Evolutionary conservation across 2,113 vertebrate genomes (phyloP).

Genomic region (Sphaerodactylus townsendi): DNA sequence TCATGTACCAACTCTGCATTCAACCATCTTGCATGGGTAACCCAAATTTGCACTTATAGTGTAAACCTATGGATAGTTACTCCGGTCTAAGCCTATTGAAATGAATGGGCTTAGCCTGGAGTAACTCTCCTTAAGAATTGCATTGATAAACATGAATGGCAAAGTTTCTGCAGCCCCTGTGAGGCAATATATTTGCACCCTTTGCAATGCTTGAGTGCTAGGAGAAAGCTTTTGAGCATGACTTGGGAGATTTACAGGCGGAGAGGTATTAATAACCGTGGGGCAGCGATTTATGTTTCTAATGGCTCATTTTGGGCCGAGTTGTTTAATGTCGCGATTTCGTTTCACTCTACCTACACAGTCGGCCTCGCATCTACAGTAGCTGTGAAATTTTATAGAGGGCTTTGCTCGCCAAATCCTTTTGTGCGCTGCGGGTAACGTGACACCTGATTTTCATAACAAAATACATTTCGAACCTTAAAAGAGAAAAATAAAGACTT

Average conservation of each 20-base stretch:
- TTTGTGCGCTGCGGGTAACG: constrained; percentile 33
- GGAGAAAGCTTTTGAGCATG: background rate
- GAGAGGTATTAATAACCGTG: background rate
- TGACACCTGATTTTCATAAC: constrained; percentile 48
- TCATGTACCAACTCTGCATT: too few species aligned
- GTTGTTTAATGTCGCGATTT: background rate
- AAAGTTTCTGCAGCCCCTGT: too few species aligned
- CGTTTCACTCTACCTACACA: background rate
- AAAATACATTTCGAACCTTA: constrained; percentile 44
- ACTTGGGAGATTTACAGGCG: background rate
- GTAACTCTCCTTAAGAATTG: too few species aligned
- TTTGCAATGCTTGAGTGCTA: too few species aligned
- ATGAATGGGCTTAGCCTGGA: too few species aligned
- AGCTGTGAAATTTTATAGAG: constrained; percentile 43
- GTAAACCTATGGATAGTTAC: too few species aligned
- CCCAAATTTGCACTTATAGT: too few species aligned
- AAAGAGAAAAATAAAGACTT: constrained; percentile 60
- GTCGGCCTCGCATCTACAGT: constrained; percentile 2
- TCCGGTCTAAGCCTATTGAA: too few species aligned
- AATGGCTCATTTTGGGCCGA: background rate
- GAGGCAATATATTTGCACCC: too few species aligned
- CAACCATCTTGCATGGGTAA: too few species aligned
- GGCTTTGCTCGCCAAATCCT: constrained; percentile 53
- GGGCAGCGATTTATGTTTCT: background rate
- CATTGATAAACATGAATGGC: too few species aligned